Evolutionary conservation across 1,140 invertebrate genomes (phyloP).

Genomic region (Magallana gigas): DNA sequence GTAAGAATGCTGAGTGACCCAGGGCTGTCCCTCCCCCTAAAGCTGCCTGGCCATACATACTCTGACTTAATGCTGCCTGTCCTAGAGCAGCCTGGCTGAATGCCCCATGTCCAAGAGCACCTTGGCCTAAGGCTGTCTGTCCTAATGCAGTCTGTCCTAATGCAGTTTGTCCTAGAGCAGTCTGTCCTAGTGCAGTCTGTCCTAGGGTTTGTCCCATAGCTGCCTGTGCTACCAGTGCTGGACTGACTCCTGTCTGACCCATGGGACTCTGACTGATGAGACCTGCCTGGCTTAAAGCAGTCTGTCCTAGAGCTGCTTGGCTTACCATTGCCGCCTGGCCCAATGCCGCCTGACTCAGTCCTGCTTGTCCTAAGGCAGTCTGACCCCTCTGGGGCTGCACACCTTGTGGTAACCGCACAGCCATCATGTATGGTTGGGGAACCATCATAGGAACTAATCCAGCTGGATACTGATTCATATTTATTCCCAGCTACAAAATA

Average conservation of each 20-base stretch:
- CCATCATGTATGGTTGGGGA: slow-evolving; percentile 73
- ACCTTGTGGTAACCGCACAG: slow-evolving; percentile 63
- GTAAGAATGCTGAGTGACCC: not conserved
- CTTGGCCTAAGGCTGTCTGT: not conserved
- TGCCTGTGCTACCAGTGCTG: not conserved
- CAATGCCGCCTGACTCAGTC: not conserved
- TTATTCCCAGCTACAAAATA: not conserved
- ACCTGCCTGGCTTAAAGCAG: slow-evolving; percentile 28
- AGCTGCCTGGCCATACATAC: slow-evolving; percentile 29
- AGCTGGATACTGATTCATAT: slow-evolving; percentile 60
- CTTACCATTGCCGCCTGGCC: slow-evolving; percentile 18
- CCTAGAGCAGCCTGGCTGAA: not conserved
- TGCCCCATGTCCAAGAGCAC: not conserved
- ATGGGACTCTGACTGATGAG: slow-evolving; percentile 32
- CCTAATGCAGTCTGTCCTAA: slow-evolving; percentile 3
- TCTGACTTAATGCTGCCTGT: not conserved
- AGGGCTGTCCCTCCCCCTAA: slow-evolving; percentile 6
- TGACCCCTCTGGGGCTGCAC: slow-evolving; percentile 49
- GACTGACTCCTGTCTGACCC: slow-evolving; percentile 3
- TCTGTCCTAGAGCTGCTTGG: slow-evolving; percentile 48
- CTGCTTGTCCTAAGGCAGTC: not conserved
- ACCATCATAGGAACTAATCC: slow-evolving; percentile 75
- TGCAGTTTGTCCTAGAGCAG: slow-evolving; percentile 30
- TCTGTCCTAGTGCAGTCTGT: slow-evolving; percentile 37
- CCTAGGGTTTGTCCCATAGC: not conserved